These are phyloP conservation scores for Alces alces DNA, from an alignment of 2,113 vertebrate genomes.

Conservation along the genomic window DNA sequence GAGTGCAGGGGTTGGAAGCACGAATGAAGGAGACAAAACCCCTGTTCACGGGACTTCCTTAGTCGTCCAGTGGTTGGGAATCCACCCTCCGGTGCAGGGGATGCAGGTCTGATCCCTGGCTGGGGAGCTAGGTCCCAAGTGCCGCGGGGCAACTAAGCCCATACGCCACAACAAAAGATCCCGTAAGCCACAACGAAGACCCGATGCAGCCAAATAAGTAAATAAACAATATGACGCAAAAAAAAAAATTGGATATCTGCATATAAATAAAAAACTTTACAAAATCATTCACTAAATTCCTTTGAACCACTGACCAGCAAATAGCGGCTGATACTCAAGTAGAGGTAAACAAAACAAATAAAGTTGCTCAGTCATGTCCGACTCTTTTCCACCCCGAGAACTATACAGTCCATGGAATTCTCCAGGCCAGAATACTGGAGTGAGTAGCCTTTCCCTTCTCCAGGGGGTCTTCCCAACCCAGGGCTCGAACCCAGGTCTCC, in stretches of 20 bases:
- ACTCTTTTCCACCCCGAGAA: neutral
- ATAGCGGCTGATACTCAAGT: neutral
- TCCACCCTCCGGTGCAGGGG: neutral
- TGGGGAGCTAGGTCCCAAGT: neutral
- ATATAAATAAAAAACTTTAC: neutral
- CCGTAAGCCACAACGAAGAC: neutral
- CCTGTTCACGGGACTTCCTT: fast-evolving
- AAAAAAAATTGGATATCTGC: neutral
- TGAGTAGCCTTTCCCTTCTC: neutral
- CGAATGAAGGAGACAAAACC: no score
- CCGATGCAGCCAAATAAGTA: neutral
- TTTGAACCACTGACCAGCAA: neutral
- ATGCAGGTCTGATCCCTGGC: neutral
- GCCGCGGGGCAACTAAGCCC: neutral
- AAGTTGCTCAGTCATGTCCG: neutral
- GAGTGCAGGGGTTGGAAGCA: neutral
- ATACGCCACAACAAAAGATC: neutral
- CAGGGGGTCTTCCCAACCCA: neutral
- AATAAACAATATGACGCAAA: neutral
- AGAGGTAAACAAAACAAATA: neutral
- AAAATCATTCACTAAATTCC: neutral
- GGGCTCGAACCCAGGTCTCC: neutral
- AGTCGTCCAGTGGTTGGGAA: neutral
- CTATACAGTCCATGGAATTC: neutral
- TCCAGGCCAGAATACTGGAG: neutral